phyloP scores from a whole-genome alignment of 2,888 invertebrate species.

The Caenorhabditis wallacei region DNA sequence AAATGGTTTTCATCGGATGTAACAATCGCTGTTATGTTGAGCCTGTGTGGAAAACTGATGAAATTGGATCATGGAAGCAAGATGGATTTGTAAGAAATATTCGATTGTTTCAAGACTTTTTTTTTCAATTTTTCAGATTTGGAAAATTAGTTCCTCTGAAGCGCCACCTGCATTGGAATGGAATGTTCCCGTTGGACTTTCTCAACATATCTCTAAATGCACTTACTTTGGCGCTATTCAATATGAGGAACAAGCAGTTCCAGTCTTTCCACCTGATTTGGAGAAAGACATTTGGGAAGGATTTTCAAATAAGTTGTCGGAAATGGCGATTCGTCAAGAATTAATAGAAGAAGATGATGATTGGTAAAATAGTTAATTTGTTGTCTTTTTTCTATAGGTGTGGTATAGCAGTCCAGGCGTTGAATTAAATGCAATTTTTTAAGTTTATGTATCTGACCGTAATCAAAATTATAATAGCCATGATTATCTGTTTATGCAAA shows the following conservation, averaged over 20 bases:
- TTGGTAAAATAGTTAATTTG: too few relatives aligned
- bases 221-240: constrained; percentile 9
- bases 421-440: too few relatives aligned
- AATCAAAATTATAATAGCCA: too few relatives aligned
- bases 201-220: constrained; percentile 36
- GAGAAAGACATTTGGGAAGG: constrained; percentile 44
- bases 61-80: constrained; percentile 32
- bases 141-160: constrained; percentile 49
- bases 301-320: too few relatives aligned
- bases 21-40: constrained; percentile 50
- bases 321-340: too few relatives aligned
- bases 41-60: constrained; percentile 46
- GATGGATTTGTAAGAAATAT: constrained; percentile 23
- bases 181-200: constrained; percentile 35
- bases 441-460: too few relatives aligned
- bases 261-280: constrained; percentile 37
- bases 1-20: constrained; percentile 43
- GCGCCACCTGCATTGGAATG: constrained; percentile 34
- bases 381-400: too few relatives aligned
- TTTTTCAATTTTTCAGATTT: constrained; percentile 26
- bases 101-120: too few relatives aligned
- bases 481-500: too few relatives aligned
- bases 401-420: too few relatives aligned
- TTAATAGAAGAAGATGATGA: too few relatives aligned
- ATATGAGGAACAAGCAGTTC: constrained; percentile 28